Conservation (phyloP, 2,797 vertebrate species). For the Gouania willdenowi region DNA sequence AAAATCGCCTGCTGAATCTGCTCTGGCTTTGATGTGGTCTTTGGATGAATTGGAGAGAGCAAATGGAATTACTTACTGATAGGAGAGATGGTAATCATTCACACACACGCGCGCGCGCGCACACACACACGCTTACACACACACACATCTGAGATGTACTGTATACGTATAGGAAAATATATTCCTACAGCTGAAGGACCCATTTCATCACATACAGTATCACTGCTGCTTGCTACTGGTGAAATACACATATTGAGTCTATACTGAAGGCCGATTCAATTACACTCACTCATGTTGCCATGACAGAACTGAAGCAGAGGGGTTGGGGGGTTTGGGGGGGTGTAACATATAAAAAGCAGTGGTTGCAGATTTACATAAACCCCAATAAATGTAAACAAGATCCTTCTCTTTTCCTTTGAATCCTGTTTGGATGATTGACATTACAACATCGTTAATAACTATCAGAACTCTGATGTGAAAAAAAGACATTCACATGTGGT, state of each 20-base stretch:
- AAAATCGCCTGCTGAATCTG: constrained; percentile 63
- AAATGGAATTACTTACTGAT: constrained; percentile 73
- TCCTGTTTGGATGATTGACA: too few relatives aligned
- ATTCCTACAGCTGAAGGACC: constrained; percentile 45
- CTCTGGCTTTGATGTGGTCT: constrained; percentile 67
- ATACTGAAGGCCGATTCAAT: constrained; percentile 48
- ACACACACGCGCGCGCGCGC: constrained; percentile 61
- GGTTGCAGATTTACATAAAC: constrained; percentile 50
- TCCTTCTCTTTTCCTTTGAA: constrained; percentile 31
- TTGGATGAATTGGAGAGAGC: constrained; percentile 63
- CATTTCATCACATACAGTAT: constrained; percentile 36
- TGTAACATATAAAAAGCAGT: constrained; percentile 43
- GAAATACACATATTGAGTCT: constrained; percentile 53
- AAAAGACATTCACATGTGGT: too few relatives aligned
- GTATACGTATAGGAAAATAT: constrained; percentile 37
- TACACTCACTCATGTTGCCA: constrained; percentile 40
- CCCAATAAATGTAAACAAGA: constrained; percentile 48
- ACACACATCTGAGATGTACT: constrained; percentile 37
- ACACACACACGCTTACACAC: constrained; percentile 56
- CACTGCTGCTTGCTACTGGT: constrained; percentile 35
- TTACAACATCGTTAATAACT: too few relatives aligned
- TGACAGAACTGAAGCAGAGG: constrained; percentile 41
- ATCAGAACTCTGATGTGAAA: too few relatives aligned
- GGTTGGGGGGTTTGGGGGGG: constrained; percentile 26
- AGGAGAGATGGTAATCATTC: constrained; percentile 69